phyloP scores from a whole-genome alignment of 2,888 invertebrate genomes.

The Philhelius pedissequus region DNA sequence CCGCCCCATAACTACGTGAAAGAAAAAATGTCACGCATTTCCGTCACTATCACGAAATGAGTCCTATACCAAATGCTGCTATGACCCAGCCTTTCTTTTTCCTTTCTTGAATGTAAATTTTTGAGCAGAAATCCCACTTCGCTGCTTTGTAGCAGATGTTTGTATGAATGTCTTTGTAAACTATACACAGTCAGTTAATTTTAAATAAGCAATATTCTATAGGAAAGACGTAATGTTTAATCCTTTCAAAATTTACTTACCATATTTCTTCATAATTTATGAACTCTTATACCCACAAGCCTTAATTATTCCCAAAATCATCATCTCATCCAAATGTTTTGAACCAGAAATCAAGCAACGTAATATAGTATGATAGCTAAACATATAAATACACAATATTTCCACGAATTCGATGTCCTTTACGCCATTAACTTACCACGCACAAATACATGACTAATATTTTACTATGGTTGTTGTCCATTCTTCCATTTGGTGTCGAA shows the following conservation, averaged over 20 bases:
- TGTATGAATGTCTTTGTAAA: too few relatives aligned
- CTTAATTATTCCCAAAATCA: neutral
- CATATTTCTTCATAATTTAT: neutral
- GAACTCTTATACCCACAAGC: neutral
- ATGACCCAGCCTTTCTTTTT: too few relatives aligned
- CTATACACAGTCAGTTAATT: too few relatives aligned
- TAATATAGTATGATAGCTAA: neutral
- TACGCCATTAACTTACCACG: conserved; percentile 16
- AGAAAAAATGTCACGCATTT: too few relatives aligned
- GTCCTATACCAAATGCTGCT: too few relatives aligned
- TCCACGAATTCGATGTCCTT: neutral
- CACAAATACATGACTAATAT: conserved; percentile 38
- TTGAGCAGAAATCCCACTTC: too few relatives aligned
- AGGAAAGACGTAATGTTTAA: too few relatives aligned
- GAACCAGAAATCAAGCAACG: neutral
- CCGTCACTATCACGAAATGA: too few relatives aligned
- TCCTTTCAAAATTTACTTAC: neutral
- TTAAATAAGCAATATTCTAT: too few relatives aligned
- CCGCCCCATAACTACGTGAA: too few relatives aligned
- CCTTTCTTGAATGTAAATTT: too few relatives aligned
- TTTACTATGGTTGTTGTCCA: conserved; percentile 48
- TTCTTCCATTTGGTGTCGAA: conserved; percentile 49
- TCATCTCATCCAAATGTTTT: neutral
- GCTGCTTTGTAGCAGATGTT: too few relatives aligned
- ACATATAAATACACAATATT: neutral